Conservation (phyloP, 1,140 invertebrate species). For the Rhopalosiphum padi region DNA sequence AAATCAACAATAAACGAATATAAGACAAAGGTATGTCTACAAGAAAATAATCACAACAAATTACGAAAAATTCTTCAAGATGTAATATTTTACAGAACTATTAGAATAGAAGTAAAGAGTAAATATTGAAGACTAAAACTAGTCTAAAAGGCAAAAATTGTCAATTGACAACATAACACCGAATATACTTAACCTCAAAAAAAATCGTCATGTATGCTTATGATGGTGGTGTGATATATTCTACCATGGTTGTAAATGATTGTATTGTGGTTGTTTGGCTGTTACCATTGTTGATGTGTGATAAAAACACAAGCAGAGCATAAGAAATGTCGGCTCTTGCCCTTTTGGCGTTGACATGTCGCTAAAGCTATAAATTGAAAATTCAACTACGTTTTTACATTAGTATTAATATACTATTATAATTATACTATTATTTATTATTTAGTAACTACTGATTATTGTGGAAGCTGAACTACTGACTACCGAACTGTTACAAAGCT, state of each 20-base stretch:
- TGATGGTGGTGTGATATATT: slow-evolving; percentile 25
- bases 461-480: not conserved
- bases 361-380: no score
- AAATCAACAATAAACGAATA: not conserved
- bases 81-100: not conserved
- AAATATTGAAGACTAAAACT: not conserved
- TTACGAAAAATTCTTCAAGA: not conserved
- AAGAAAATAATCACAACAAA: not conserved
- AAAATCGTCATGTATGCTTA: not conserved
- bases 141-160: not conserved
- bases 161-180: not conserved
- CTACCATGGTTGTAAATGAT: not conserved
- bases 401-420: no score
- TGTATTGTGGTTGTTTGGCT: not conserved
- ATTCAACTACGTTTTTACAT: no score
- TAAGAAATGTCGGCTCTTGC: not conserved
- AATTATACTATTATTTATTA: no score
- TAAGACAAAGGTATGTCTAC: no score
- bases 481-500: not conserved
- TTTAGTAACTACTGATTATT: no score
- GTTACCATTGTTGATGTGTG: slow-evolving; percentile 49
- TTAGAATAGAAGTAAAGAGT: no score
- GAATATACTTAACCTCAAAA: not conserved
- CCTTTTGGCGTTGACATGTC: no score
- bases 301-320: slow-evolving; percentile 17